A percentile compares a stretch with the other conserved stretches of the same genome.
These are phyloP conservation scores for Indicator indicator DNA, from an alignment of 2,113 vertebrate genomes.

Conservation along the genomic window DNA sequence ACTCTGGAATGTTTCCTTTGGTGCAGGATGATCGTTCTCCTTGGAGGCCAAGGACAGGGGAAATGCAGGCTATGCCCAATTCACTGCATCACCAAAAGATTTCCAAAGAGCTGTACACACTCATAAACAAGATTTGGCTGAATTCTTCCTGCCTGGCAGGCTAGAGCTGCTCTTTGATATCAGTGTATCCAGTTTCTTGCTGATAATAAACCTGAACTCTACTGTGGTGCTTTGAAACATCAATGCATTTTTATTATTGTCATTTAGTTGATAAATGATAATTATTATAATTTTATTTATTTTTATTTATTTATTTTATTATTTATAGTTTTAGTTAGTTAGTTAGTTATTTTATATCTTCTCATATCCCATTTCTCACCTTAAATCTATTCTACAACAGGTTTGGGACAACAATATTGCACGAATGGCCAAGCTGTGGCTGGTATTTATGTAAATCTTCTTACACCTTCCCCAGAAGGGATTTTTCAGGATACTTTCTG, in stretches of 20 bases:
- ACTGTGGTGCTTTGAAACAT: slow-evolving; percentile 32
- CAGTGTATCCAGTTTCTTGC: slow-evolving; percentile 5
- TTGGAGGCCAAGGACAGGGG: slow-evolving; percentile 51
- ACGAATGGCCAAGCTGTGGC: not conserved
- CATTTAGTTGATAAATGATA: too few species aligned
- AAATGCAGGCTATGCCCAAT: slow-evolving; percentile 1
- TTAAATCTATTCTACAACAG: not conserved
- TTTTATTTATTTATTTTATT: not conserved
- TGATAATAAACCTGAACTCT: slow-evolving; percentile 47
- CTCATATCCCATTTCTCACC: not conserved
- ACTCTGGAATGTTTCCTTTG: slow-evolving; percentile 40
- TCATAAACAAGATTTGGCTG: slow-evolving; percentile 45
- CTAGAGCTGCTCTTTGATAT: slow-evolving; percentile 44
- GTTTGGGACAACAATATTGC: slow-evolving; percentile 13
- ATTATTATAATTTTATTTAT: not conserved
- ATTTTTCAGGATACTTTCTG: slow-evolving; percentile 35
- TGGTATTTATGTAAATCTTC: slow-evolving; percentile 50
- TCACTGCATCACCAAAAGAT: slow-evolving; percentile 37
- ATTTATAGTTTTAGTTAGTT: not conserved
- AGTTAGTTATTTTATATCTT: not conserved
- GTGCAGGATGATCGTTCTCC: not conserved
- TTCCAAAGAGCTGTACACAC: not conserved
- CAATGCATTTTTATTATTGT: not conserved
- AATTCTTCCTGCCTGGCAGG: slow-evolving; percentile 44
- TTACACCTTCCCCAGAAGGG: slow-evolving; percentile 42